A percentile compares a stretch with the other conserved stretches of the same genome.
Conservation (phyloP, 2,888 invertebrate genomes). For the Drosophila meridionalis region DNA sequence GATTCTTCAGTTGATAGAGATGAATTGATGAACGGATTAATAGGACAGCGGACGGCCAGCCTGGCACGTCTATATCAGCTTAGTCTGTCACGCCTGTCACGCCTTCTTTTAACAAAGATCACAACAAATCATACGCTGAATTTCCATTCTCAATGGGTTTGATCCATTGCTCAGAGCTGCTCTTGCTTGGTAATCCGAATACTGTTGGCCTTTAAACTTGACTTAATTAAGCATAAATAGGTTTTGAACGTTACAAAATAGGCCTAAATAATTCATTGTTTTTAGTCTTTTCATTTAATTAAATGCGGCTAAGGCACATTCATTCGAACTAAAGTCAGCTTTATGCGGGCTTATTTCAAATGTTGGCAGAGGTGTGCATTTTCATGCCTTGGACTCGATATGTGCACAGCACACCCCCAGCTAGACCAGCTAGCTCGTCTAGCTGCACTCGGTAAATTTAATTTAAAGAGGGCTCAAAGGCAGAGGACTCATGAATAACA, state of each 20-base stretch:
- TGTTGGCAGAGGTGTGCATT: background rate
- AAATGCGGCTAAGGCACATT: background rate
- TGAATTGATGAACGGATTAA: too few species aligned
- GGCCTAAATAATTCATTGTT: background rate
- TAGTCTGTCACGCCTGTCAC: too few species aligned
- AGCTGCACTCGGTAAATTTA: slow-evolving; percentile 15
- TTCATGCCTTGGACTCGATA: background rate
- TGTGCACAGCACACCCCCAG: background rate
- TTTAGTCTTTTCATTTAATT: background rate
- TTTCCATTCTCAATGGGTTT: background rate
- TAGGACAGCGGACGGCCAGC: too few species aligned
- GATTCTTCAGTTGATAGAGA: too few species aligned
- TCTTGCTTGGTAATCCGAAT: too few species aligned
- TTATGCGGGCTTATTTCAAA: background rate
- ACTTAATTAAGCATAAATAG: background rate
- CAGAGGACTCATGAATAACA: slow-evolving; percentile 8
- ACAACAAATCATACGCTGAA: too few species aligned
- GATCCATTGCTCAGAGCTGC: background rate
- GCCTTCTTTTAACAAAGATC: too few species aligned
- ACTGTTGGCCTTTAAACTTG: background rate
- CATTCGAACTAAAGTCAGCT: background rate
- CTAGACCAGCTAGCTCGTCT: background rate
- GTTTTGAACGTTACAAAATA: background rate
- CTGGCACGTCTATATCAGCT: too few species aligned
- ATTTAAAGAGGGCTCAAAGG: slow-evolving; percentile 25